These are phyloP conservation scores for Brachionus sp. DNA, from an alignment of 1,140 invertebrate species.

Conservation along the genomic window DNA sequence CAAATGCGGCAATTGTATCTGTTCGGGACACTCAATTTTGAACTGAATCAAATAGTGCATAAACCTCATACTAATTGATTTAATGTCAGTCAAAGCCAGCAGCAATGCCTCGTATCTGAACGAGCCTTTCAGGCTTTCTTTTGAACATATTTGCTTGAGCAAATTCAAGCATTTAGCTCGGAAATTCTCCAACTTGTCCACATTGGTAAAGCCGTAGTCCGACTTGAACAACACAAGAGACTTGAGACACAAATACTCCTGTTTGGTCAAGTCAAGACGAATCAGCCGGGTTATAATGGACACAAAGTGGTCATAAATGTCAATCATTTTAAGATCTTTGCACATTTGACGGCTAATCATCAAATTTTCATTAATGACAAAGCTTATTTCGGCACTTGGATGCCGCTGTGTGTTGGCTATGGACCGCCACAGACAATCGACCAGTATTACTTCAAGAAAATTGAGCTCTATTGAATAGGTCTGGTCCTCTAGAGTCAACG, in stretches of 20 bases:
- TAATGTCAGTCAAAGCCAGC: not conserved
- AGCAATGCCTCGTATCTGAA: not conserved
- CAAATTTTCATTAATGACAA: not conserved
- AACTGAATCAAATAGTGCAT: constrained; percentile 34
- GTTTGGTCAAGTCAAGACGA: not conserved
- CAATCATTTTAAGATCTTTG: constrained; percentile 14
- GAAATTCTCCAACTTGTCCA: constrained; percentile 15
- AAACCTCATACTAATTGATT: constrained; percentile 33
- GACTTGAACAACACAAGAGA: constrained; percentile 3
- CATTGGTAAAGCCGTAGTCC: constrained; percentile 7
- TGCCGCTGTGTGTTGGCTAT: not conserved
- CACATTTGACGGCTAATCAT: not conserved
- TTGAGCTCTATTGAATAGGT: constrained; percentile 22
- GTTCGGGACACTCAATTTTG: not conserved
- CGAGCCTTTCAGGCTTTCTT: not conserved
- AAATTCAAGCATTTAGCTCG: not conserved
- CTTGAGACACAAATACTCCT: constrained; percentile 28
- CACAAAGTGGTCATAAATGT: constrained; percentile 23
- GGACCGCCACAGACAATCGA: constrained; percentile 15
- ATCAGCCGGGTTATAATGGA: not conserved
- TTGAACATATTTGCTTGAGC: not conserved
- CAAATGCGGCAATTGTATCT: not conserved
- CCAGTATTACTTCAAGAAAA: not conserved
- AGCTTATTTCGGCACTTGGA: not conserved
- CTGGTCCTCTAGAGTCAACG: not conserved